Percentiles rank a stretch among this genome's conserved stretches.
Evolutionary conservation across 2,888 invertebrate species (phyloP).

Genomic region (Antheraea yamamai): DNA sequence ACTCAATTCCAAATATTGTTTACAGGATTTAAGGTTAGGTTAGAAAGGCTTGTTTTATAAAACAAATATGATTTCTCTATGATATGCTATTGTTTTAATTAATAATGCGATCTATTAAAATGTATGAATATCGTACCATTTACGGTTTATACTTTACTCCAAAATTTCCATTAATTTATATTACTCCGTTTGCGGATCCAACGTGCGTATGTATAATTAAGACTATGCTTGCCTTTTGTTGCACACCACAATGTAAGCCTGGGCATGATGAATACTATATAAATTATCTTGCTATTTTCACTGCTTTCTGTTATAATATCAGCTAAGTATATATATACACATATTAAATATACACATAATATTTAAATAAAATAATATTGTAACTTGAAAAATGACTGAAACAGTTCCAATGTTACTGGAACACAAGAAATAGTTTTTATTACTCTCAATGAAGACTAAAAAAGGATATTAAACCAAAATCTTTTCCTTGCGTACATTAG

Average conservation of each 20-base stretch:
- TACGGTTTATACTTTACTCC: neutral
- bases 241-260: neutral
- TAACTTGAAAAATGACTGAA: neutral
- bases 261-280: neutral
- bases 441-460: neutral
- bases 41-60: neutral
- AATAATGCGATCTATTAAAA: neutral
- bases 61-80: neutral
- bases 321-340: neutral
- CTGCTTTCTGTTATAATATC: no score
- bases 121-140: neutral
- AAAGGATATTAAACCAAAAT: neutral
- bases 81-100: neutral
- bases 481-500: conserved; percentile 1
- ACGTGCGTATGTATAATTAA: neutral
- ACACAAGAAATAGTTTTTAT: neutral
- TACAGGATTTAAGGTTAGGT: no score
- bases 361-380: neutral
- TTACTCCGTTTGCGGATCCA: neutral
- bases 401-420: neutral
- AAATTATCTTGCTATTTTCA: neutral
- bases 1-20: no score
- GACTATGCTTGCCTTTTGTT: neutral
- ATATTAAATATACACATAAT: no score
- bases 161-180: neutral